These are phyloP conservation scores for Cabera pusaria DNA, from an alignment of 2,888 invertebrate genomes.

Conservation along the genomic window DNA sequence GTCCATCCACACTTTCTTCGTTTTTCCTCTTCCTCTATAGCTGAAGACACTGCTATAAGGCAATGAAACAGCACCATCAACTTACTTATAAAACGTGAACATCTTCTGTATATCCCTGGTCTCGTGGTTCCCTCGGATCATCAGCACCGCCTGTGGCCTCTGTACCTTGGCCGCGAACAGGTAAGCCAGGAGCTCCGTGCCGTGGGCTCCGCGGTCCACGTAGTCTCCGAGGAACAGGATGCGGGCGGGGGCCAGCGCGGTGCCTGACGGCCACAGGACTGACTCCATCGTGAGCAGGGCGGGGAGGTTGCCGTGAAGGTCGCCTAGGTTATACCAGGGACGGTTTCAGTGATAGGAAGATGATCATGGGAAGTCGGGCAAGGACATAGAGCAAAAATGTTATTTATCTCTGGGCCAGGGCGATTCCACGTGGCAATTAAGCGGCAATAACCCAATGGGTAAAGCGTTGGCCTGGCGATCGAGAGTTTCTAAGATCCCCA, in stretches of 20 bases:
- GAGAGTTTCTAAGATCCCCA: too few relatives aligned
- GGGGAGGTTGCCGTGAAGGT: slow-evolving; percentile 89
- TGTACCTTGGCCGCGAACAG: slow-evolving; percentile 88
- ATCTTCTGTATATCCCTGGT: slow-evolving; percentile 88
- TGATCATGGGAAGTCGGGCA: too few relatives aligned
- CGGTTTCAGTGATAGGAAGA: too few relatives aligned
- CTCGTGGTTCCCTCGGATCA: slow-evolving; percentile 90
- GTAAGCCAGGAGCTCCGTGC: slow-evolving; percentile 88
- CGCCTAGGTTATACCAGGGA: too few relatives aligned
- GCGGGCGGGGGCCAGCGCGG: slow-evolving; percentile 84
- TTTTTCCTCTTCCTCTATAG: too few relatives aligned
- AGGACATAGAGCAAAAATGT: too few relatives aligned
- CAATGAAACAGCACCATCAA: neutral
- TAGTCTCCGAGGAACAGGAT: slow-evolving; percentile 90
- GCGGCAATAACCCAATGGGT: too few relatives aligned
- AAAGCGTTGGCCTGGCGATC: too few relatives aligned
- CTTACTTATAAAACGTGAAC: slow-evolving; percentile 87
- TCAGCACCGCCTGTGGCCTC: slow-evolving; percentile 84
- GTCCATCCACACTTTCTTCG: too few relatives aligned
- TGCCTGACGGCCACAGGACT: slow-evolving; percentile 87
- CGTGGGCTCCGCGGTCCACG: slow-evolving; percentile 88
- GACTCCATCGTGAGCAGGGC: slow-evolving; percentile 88
- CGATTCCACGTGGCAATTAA: too few relatives aligned
- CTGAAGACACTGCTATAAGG: too few relatives aligned
- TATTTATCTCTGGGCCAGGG: too few relatives aligned